Percentiles rank a stretch among this genome's conserved stretches.
Conservation (phyloP, 2,797 vertebrate species). For the Melanotaenia trifasciata region DNA sequence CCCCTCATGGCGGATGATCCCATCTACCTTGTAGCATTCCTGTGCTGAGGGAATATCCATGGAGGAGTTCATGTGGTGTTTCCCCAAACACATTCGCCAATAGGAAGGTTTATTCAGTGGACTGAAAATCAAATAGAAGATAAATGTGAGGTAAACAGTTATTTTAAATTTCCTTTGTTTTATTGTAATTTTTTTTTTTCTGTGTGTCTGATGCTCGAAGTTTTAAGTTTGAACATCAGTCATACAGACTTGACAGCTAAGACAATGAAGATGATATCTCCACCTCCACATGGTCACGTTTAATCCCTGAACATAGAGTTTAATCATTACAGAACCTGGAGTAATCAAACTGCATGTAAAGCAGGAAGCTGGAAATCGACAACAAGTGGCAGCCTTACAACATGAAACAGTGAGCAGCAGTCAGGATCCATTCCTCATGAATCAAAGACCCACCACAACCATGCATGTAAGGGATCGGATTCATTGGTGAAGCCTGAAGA, state of each 20-base stretch:
- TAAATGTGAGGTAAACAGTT: not conserved
- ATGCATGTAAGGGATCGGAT: constrained; percentile 71
- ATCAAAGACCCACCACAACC: constrained; percentile 83
- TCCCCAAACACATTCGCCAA: constrained; percentile 82
- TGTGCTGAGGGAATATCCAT: constrained; percentile 69
- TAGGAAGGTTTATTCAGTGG: constrained; percentile 44
- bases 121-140: constrained; percentile 38
- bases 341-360: not conserved
- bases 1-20: constrained; percentile 76
- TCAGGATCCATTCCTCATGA: constrained; percentile 82
- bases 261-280: no score
- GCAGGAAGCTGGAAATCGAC: not conserved
- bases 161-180: not conserved
- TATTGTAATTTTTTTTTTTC: not conserved
- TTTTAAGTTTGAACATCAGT: no score
- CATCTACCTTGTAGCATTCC: constrained; percentile 72
- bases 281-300: no score
- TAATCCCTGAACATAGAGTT: no score
- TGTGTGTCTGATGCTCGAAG: not conserved
- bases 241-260: no score
- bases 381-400: constrained; percentile 58
- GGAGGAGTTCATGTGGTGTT: constrained; percentile 82
- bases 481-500: constrained; percentile 57
- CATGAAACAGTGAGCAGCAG: constrained; percentile 84
- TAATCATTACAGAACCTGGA: no score